Percentiles rank a stretch among this genome's conserved stretches.
These are phyloP conservation scores for Synodontis membranacea DNA, from an alignment of 2,113 vertebrate genomes.

Conservation along the genomic window DNA sequence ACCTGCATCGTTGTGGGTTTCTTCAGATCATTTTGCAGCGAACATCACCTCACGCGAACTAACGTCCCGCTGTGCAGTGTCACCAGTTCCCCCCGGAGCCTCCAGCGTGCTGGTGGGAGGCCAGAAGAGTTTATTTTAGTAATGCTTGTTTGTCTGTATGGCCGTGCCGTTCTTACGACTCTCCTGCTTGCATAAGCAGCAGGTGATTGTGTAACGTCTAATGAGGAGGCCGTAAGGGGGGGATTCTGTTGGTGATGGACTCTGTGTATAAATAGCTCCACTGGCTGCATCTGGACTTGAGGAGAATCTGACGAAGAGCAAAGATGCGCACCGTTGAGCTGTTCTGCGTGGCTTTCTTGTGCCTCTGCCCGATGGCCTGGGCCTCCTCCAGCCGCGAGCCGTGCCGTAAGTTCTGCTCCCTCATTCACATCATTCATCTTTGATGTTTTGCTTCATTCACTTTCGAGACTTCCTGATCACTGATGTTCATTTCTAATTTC, in stretches of 20 bases:
- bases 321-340: slow-evolving; percentile 48
- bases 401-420: slow-evolving; percentile 41
- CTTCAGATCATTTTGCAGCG: slow-evolving; percentile 24
- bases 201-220: slow-evolving; percentile 34
- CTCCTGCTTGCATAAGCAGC: neutral
- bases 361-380: slow-evolving; percentile 47
- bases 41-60: slow-evolving; percentile 43
- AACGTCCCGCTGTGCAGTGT: neutral
- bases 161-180: neutral
- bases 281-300: slow-evolving; percentile 21
- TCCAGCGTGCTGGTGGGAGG: slow-evolving; percentile 5
- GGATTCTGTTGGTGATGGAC: neutral
- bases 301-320: slow-evolving; percentile 23
- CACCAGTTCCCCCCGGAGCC: slow-evolving; percentile 10
- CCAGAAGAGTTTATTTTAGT: slow-evolving; percentile 36
- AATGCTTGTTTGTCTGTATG: neutral
- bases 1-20: slow-evolving; percentile 35
- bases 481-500: neutral
- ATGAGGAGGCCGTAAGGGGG: neutral
- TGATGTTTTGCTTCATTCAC: neutral
- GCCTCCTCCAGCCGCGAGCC: slow-evolving; percentile 46
- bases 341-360: slow-evolving; percentile 48
- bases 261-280: slow-evolving; percentile 36
- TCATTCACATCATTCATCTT: neutral
- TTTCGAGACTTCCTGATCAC: neutral